These are phyloP conservation scores for Hypotaenidia philippensis DNA, from an alignment of 2,797 vertebrate genomes.

Conservation along the genomic window DNA sequence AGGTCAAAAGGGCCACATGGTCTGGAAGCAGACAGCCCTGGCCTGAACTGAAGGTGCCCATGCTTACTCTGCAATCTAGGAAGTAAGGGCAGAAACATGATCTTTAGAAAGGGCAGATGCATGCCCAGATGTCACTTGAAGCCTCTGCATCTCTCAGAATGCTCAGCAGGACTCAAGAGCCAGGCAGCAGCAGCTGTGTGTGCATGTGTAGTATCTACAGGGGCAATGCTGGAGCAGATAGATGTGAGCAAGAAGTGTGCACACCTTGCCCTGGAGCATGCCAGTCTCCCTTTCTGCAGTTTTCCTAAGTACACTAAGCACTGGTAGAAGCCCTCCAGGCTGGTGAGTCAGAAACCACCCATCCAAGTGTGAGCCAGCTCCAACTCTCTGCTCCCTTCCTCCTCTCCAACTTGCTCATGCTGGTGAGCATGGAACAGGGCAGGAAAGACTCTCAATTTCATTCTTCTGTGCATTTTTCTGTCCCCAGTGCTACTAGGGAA, in stretches of 20 bases:
- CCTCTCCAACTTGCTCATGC: background rate
- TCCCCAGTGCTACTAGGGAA: background rate
- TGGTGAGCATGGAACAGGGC: background rate
- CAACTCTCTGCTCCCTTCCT: background rate
- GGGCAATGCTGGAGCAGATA: background rate
- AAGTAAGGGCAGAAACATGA: rapidly evolving
- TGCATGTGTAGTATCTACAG: rapidly evolving
- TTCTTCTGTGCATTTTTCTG: background rate
- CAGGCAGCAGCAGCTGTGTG: background rate
- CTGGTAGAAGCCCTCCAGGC: background rate
- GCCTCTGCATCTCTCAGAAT: background rate
- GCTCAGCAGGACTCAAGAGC: background rate
- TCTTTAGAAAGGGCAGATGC: background rate
- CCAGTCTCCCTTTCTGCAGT: background rate
- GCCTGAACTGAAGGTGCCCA: background rate
- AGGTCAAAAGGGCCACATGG: background rate
- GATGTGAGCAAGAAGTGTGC: rapidly evolving
- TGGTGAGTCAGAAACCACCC: background rate
- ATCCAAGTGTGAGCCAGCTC: background rate
- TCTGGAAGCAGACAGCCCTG: background rate
- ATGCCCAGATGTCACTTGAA: background rate
- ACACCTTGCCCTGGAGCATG: background rate
- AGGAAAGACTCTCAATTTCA: background rate
- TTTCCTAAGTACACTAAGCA: background rate
- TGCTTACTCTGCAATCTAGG: background rate